Conservation (phyloP, 2,797 vertebrate species). For the Lepilemur ruficaudatus region DNA sequence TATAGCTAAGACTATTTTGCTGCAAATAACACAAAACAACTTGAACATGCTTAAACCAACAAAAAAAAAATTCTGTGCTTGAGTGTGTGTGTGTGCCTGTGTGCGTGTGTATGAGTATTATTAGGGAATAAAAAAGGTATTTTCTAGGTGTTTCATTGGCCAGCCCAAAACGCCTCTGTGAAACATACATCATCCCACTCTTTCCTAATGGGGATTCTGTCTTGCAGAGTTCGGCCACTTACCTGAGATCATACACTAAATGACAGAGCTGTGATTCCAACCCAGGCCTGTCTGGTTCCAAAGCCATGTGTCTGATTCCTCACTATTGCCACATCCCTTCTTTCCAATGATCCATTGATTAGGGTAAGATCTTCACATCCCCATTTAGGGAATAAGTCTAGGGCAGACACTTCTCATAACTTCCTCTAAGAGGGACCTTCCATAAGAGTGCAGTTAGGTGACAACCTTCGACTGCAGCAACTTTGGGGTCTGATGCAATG, state of each 20-base stretch:
- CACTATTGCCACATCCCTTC: background rate
- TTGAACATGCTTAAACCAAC: background rate
- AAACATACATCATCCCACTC: background rate
- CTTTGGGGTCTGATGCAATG: background rate
- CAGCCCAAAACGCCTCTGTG: background rate
- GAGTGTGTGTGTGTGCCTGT: background rate
- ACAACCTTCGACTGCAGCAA: background rate
- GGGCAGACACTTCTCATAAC: background rate
- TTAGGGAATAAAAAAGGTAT: background rate
- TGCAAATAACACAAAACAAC: background rate
- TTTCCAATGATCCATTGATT: background rate
- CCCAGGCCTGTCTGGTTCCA: background rate
- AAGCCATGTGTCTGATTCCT: background rate
- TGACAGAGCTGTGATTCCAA: background rate
- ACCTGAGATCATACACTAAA: background rate
- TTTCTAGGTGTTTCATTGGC: background rate
- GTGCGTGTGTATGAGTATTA: background rate
- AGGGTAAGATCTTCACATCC: background rate
- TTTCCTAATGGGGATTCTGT: background rate
- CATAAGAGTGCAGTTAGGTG: background rate
- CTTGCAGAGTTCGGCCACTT: background rate
- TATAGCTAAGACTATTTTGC: background rate
- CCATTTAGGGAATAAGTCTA: background rate
- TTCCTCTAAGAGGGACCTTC: background rate
- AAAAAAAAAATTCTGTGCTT: background rate